Base-by-base conservation (phyloP, 2,888 invertebrate genomes). In the Dryomyza anilis region DNA sequence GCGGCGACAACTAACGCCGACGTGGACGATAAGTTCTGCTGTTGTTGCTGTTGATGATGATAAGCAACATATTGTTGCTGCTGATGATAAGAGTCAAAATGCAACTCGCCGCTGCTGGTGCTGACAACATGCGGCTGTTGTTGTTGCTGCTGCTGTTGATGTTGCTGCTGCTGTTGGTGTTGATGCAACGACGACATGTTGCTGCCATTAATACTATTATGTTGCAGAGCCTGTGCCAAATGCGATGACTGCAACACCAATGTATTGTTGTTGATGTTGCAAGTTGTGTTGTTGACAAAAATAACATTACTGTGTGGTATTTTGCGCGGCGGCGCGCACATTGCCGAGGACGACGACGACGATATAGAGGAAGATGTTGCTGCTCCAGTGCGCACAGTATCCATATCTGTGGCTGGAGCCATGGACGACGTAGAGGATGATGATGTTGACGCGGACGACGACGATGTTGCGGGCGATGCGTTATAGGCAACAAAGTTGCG, bases 241-340 rank as follows among this genome's bases (percentile, higher is more conserved):
- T 52, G 36, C 29, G 55, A 23, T 16, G 52, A 23, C 56, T 64
- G 68, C 8, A 64, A 56, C 16, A 64, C 57, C 52, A 65, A 64
- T 68, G 62, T 64, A 45, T 68, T 67, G 62, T 67, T 66, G 64
- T 59, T 68, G 59, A 63, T 70, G 64, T 68, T 73, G 65, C 73
- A 72, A 64, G 69, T 72, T 61, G 71, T 73, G 55, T 79, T 79
- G 70, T 81, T 81, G 66, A 81, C 76, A 65, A 78, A 82, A 68
- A 82, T 81, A 36, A 82, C 81, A 73, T 79, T 81, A 72, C 80
- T 80, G 68, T 81, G 79, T 10, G 81, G 79, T 69, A 81, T 71
- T 70, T 81, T 80, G 59, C 79, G 76, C 55, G 46, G 68, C 69
- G 60, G 71, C 7, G 66, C 45, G 29, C 63, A 63, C 63, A 63